Evolutionary conservation across 2,888 invertebrate genomes (phyloP).

Genomic region (Laothoe populi): DNA sequence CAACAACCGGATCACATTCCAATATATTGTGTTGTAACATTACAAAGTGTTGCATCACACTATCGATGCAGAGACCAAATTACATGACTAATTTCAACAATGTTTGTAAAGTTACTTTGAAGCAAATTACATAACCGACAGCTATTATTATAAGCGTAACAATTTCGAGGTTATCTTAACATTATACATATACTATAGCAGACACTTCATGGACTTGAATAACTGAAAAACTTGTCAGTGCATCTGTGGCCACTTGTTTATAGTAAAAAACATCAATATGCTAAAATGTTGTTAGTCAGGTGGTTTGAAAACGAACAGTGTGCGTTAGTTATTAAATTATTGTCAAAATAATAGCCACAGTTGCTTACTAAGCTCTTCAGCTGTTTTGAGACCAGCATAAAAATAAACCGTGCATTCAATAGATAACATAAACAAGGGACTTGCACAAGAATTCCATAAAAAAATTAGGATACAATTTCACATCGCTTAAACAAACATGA

Average conservation of each 20-base stretch:
- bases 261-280: background rate
- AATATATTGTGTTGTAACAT: slow-evolving; percentile 6
- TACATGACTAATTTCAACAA: slow-evolving; percentile 25
- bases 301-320: background rate
- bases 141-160: slow-evolving; percentile 58
- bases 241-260: slow-evolving; percentile 16
- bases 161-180: slow-evolving; percentile 47
- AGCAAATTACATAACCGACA: slow-evolving; percentile 47
- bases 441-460: slow-evolving; percentile 13
- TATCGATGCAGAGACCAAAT: slow-evolving; percentile 37
- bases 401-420: background rate
- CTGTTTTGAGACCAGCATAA: background rate
- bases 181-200: slow-evolving; percentile 25
- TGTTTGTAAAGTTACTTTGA: slow-evolving; percentile 34
- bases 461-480: slow-evolving; percentile 10
- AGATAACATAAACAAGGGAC: slow-evolving; percentile 8
- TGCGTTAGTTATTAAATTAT: slow-evolving; percentile 14
- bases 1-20: background rate
- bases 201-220: slow-evolving; percentile 18
- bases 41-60: slow-evolving; percentile 27
- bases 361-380: slow-evolving; percentile 1
- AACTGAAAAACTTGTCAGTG: background rate
- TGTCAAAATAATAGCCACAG: slow-evolving; percentile 11
- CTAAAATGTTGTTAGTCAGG: background rate
- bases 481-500: slow-evolving; percentile 29